These are phyloP conservation scores for Lacerta bilineata DNA, from an alignment of 2,797 vertebrate genomes.

Conservation along the genomic window DNA sequence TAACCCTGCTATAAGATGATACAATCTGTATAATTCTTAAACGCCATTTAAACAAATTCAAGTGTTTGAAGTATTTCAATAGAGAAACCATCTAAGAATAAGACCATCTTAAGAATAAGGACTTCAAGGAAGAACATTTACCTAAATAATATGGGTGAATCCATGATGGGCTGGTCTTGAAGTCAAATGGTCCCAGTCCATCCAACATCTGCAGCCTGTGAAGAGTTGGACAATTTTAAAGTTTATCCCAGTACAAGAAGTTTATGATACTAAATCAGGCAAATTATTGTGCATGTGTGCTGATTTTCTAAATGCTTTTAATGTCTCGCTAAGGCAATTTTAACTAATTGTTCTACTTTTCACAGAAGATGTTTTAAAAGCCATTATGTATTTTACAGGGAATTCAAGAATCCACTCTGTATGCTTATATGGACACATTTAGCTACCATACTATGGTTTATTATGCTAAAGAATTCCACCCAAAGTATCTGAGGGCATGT, in stretches of 20 bases:
- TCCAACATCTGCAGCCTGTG: constrained; percentile 88
- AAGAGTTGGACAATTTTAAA: constrained; percentile 31
- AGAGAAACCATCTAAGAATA: neutral
- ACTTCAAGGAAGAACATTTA: constrained; percentile 67
- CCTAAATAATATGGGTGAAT: constrained; percentile 89
- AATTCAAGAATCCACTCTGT: fast-evolving
- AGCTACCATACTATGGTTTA: no score
- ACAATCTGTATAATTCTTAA: neutral
- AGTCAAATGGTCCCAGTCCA: constrained; percentile 90
- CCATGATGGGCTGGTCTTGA: constrained; percentile 90
- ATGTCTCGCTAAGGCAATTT: neutral
- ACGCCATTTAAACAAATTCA: neutral
- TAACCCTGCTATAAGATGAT: constrained; percentile 7
- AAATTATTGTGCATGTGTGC: constrained; percentile 4
- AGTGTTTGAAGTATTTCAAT: neutral
- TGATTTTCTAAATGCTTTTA: neutral
- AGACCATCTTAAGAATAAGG: constrained; percentile 7
- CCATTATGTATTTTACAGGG: neutral
- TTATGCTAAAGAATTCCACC: neutral
- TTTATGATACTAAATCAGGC: neutral
- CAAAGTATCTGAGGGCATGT: constrained; percentile 13
- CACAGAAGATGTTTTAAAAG: constrained; percentile 15
- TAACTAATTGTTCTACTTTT: neutral
- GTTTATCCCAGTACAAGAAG: neutral
- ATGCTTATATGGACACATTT: neutral